Base-by-base conservation (phyloP, 2,113 vertebrate species). In the Dascyllus trimaculatus region DNA sequence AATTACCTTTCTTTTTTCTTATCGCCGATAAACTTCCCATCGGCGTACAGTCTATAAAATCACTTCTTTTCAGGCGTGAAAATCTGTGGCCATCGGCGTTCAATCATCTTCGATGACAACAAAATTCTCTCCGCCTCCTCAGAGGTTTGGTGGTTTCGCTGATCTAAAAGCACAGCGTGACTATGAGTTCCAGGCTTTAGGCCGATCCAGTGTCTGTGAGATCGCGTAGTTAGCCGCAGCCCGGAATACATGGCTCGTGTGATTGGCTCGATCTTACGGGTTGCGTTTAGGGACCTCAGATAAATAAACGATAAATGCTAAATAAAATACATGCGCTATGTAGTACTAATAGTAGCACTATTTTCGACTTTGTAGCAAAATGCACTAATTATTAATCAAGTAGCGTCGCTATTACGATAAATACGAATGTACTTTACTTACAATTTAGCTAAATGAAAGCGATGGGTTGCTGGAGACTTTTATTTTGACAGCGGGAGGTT, bases 51-150 rank as follows among this genome's bases (percentile, higher is more conserved):
- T 53, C 46, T 4, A 1, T 57, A 17, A 73, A 87, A 82, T 81
- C 85, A 78, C 88, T 91, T 89, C 78, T 88, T 89, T 80, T 84
- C 90, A 89, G 45, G 86, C 84, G 87, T 90, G 83, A 86, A 88
- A 90, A 90, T 86, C 73, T 19, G 77, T 54, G 81, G 68, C 78
- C 89, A 83, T 90, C 40, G 71, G 64, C 81, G 78, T 89, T 91
- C 90, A 81, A 86, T 91, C 91, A 86, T 86, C 77, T 84, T 84
- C 51, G 81, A 87, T 90, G 90, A 89, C 88, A 90, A 92, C 88
- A 92, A 71, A 53, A 46, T 63, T 15, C 4, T 59, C 82, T 32
- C 88, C 90, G 84, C 86, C 85, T 53, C 78, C 69, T 76, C 1
- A 1, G 11, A 9, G 1, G 43, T 2, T 22, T 0, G 8, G 17